Conservation (phyloP, 2,797 vertebrate genomes). For the Myotis daubentonii region DNA sequence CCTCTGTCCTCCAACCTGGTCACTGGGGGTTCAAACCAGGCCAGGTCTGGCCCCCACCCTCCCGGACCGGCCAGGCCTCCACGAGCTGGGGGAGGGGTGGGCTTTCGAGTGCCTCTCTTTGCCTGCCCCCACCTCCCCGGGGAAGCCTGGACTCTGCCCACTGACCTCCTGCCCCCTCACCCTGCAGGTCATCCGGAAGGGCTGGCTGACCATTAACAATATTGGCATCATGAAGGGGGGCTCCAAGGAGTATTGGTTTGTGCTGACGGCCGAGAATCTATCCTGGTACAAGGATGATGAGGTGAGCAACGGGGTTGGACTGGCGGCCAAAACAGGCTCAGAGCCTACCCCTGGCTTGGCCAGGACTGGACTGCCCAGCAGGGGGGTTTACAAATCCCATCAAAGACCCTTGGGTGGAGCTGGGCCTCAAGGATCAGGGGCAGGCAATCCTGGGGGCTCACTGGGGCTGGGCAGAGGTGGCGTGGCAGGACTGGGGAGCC, state of each 20-base stretch:
- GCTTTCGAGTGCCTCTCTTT: not conserved
- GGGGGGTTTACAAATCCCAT: not conserved
- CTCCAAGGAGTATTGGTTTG: slow-evolving; percentile 98
- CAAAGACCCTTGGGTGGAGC: not conserved
- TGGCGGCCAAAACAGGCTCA: not conserved
- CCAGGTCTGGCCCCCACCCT: not conserved
- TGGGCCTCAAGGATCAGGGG: not conserved
- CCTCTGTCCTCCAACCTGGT: not conserved
- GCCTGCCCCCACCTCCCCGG: not conserved
- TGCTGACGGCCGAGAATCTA: slow-evolving; percentile 96
- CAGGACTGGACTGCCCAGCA: not conserved
- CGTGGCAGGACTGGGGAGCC: not conserved
- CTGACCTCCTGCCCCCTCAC: not conserved
- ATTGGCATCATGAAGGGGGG: slow-evolving; percentile 99
- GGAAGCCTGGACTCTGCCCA: not conserved
- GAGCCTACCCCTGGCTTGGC: not conserved
- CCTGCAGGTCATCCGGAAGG: slow-evolving; percentile 96
- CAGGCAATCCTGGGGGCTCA: not conserved
- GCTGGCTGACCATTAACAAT: slow-evolving; percentile 99
- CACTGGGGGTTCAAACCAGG: slow-evolving; percentile 25
- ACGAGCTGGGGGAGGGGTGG: not conserved
- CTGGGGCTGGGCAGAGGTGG: not conserved
- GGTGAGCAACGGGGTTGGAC: slow-evolving; percentile 85
- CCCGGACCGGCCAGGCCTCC: not conserved
- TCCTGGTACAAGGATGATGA: slow-evolving; percentile 99